Conservation (phyloP, 2,113 vertebrate species). For the Sporophila hypoxantha region DNA sequence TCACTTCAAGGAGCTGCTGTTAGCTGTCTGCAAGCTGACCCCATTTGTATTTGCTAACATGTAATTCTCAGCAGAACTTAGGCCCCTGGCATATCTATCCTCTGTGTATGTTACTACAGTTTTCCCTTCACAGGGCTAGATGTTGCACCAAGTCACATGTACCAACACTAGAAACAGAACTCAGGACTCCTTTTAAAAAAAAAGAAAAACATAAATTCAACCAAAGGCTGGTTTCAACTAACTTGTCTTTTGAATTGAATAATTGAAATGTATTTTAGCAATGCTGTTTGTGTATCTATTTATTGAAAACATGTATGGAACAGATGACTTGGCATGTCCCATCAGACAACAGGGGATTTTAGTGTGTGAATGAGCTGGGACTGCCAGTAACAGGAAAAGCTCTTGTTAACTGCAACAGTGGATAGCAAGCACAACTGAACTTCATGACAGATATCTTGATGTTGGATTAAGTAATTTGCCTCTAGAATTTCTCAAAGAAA, state of each 20-base stretch:
- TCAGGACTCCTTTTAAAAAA: neutral
- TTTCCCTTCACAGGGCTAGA: neutral
- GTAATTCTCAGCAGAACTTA: neutral
- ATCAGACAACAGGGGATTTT: neutral
- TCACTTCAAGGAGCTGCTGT: neutral
- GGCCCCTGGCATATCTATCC: neutral
- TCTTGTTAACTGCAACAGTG: neutral
- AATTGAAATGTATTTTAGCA: neutral
- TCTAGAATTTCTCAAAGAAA: neutral
- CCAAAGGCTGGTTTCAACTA: neutral
- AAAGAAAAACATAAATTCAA: neutral
- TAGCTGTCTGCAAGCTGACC: neutral
- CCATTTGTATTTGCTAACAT: neutral
- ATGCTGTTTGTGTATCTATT: neutral
- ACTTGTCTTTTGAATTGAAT: neutral
- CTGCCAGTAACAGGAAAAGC: neutral
- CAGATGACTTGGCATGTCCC: neutral
- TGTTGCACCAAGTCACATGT: neutral
- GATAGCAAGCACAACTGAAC: neutral
- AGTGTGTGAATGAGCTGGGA: neutral
- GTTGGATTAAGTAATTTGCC: neutral
- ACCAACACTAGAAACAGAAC: neutral
- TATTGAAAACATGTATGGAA: neutral
- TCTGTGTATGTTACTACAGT: neutral
- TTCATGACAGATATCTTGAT: neutral